Base-by-base conservation (phyloP, 2,888 invertebrate species). In the Trissonchulus sp. region DNA sequence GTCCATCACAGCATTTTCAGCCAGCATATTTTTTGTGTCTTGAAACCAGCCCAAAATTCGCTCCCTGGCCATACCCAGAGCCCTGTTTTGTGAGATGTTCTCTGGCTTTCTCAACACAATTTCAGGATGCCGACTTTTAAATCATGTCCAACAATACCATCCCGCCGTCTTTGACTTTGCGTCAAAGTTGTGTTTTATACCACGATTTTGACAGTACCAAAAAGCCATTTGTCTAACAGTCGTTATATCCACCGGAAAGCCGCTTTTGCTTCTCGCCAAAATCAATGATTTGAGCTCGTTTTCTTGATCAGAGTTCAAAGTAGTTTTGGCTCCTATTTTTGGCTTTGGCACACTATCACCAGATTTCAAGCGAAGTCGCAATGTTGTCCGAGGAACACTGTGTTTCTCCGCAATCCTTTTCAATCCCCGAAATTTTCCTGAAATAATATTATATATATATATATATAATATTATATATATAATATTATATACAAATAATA, bases 121-220 rank as follows among this genome's bases (percentile, higher is more conserved):
- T 23, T 69, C 71, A 69, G 71, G 71, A 69, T 69, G 71, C n/a
- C 37, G 35, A 15, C 34, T 69, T n/a, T 36, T 31, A 69, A 69
- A 69, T 35, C 28, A 35, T 23, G 3, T n/a, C 71, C 71, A 69
- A 30, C 71, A 69, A 3, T 8, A 3, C 71, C 71, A 69, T 15
- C 71, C 36, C 8, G 71, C 71, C 3, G 8, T 2, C 28, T 36
- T 36, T n/a, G 23, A 30, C 2, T n/a, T 30, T 36, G 34, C 33
- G 37, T 36, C 34, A 34, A 69, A 69, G n/a, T 36, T 36, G 36
- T 69, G 71, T 23, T 15, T 36, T 3, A 69, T 34, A 8, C 37
- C 37, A 36, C 34, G 2, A 15, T 8, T 35, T n/a, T 69, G 36
- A n/a, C 71, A 69, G 37, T 31, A 69, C 8, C 37, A 15, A 36